phyloP scores from a whole-genome alignment of 2,113 vertebrate species.

The Lepus europaeus region DNA sequence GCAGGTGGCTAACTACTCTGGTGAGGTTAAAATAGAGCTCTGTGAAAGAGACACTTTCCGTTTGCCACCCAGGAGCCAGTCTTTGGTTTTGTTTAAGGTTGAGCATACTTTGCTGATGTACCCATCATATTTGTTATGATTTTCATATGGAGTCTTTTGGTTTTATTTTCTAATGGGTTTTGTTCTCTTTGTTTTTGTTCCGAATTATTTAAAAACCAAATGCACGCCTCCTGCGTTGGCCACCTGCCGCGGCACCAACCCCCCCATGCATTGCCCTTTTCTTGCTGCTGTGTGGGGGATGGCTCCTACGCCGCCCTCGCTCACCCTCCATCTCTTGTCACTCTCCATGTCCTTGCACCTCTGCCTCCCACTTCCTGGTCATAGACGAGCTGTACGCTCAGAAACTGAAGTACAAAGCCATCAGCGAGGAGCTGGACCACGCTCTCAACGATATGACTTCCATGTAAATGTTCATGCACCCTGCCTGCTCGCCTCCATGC shows the following conservation, averaged over 20 bases:
- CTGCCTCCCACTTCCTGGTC: constrained; percentile 82
- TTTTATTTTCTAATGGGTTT: constrained; percentile 82
- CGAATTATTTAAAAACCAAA: constrained; percentile 79
- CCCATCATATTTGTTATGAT: constrained; percentile 68
- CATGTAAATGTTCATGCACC: constrained; percentile 94
- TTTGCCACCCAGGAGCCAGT: not conserved
- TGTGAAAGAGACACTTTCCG: not conserved
- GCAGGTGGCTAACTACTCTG: constrained; percentile 22
- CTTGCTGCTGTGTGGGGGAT: constrained; percentile 83
- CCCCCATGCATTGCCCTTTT: constrained; percentile 81
- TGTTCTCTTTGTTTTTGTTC: constrained; percentile 83
- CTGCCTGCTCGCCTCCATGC: constrained; percentile 81
- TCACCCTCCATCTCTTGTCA: constrained; percentile 80
- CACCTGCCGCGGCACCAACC: constrained; percentile 78
- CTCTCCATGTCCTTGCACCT: constrained; percentile 83
- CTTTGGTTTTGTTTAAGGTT: not conserved
- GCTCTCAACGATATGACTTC: constrained; percentile 99
- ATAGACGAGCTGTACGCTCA: constrained; percentile 99
- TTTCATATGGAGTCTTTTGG: constrained; percentile 71
- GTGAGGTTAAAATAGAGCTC: constrained; percentile 22
- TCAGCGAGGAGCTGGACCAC: constrained; percentile 99
- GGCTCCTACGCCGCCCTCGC: constrained; percentile 75
- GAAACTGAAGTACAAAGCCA: constrained; percentile 99
- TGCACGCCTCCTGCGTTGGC: constrained; percentile 78
- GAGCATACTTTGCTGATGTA: not conserved